Percentiles rank a stretch among this genome's conserved stretches.
These are phyloP conservation scores for Chloroceryle amazona DNA, from an alignment of 2,797 vertebrate species.

Conservation along the genomic window DNA sequence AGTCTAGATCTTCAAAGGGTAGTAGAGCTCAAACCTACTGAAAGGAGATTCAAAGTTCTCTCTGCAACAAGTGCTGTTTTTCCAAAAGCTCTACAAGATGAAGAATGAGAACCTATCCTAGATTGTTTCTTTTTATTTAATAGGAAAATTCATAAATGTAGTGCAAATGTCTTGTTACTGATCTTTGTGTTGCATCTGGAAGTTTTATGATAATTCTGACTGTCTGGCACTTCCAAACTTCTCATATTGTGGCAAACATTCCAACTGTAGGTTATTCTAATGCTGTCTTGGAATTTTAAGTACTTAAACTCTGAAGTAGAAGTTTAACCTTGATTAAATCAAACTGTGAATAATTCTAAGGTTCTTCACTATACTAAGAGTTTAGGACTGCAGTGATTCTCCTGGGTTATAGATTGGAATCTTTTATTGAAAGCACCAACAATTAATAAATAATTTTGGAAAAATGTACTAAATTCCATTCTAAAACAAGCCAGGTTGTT, in stretches of 20 bases:
- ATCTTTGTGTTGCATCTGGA: neutral
- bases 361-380: neutral
- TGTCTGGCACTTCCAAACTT: neutral
- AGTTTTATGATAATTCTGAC: neutral
- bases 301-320: neutral
- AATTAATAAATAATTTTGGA: neutral
- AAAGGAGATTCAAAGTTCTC: neutral
- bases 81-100: neutral
- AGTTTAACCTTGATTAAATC: neutral
- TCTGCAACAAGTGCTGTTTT: neutral
- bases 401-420: neutral
- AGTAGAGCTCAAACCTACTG: neutral
- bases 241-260: neutral
- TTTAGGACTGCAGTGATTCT: neutral
- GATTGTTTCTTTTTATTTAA: neutral
- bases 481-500: neutral
- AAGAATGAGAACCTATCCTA: neutral
- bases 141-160: neutral
- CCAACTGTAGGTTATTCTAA: neutral
- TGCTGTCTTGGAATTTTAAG: neutral
- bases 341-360: neutral
- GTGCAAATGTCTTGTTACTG: neutral
- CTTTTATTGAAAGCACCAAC: neutral
- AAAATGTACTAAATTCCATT: neutral
- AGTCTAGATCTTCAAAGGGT: constrained; percentile 7